Evolutionary conservation across 1,140 invertebrate genomes (phyloP).

Genomic region (Drosophila kohkoa): DNA sequence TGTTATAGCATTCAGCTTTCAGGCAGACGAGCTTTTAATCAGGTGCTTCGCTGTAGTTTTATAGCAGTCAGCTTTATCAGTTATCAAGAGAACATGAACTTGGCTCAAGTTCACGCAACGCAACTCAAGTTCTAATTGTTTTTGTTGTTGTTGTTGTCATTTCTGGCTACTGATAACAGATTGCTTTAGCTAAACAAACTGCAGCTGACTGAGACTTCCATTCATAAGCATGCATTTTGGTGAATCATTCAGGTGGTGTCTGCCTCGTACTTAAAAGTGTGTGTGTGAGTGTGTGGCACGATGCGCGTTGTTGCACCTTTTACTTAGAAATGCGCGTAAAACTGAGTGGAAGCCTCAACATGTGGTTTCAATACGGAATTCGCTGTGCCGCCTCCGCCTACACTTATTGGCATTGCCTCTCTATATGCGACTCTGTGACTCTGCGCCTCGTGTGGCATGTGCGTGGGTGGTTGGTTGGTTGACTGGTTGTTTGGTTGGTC

Average conservation of each 20-base stretch:
- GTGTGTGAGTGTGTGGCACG: constrained; percentile 10
- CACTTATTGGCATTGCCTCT: constrained; percentile 43
- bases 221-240: constrained; percentile 43
- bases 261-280: constrained; percentile 6
- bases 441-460: constrained; percentile 32
- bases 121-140: neutral
- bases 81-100: constrained; percentile 33
- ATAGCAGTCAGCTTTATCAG: constrained; percentile 23
- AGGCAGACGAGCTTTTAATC: constrained; percentile 1
- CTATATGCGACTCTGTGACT: neutral
- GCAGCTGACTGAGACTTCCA: constrained; percentile 32
- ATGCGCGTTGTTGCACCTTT: constrained; percentile 48
- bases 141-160: neutral
- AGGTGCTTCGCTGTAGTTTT: constrained; percentile 1
- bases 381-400: constrained; percentile 32
- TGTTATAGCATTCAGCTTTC: neutral
- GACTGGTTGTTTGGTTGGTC: constrained; percentile 1
- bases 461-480: constrained; percentile 40
- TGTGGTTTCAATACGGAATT: constrained; percentile 67
- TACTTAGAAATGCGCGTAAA: constrained; percentile 74
- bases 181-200: constrained; percentile 22
- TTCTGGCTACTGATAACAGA: constrained; percentile 41
- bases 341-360: constrained; percentile 62
- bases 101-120: constrained; percentile 43
- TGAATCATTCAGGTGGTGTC: constrained; percentile 64